Evolutionary conservation across 2,888 invertebrate genomes (phyloP).

Genomic region (Drosophila nr. medialis): DNA sequence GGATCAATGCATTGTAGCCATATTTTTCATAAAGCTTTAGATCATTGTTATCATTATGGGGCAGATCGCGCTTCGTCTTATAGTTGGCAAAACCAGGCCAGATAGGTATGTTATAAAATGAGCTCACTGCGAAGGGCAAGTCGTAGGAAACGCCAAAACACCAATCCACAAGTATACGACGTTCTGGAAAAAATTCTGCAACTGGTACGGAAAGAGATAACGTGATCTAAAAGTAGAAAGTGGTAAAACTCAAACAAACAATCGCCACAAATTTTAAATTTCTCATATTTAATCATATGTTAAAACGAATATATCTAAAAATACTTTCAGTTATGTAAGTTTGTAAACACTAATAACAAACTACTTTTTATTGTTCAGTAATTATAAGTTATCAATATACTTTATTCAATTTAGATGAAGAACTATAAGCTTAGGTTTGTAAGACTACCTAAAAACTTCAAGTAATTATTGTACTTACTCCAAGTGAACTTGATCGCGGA

Average conservation of each 20-base stretch:
- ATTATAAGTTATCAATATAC: background rate
- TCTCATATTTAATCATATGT: background rate
- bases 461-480: slow-evolving; percentile 48
- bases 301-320: background rate
- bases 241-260: background rate
- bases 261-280: background rate
- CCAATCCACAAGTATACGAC: slow-evolving; percentile 82
- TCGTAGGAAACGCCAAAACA: slow-evolving; percentile 84
- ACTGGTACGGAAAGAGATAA: slow-evolving; percentile 82
- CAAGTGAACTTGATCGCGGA: slow-evolving; percentile 62
- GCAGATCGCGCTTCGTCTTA: slow-evolving; percentile 44
- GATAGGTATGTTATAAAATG: slow-evolving; percentile 82
- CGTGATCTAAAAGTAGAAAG: slow-evolving; percentile 67
- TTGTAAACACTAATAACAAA: background rate
- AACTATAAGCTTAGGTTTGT: background rate
- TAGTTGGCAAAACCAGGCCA: slow-evolving; percentile 81
- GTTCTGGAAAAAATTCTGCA: slow-evolving; percentile 76
- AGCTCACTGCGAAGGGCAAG: slow-evolving; percentile 72
- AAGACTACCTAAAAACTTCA: background rate
- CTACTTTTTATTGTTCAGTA: background rate
- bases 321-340: background rate
- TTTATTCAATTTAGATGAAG: background rate
- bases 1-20: slow-evolving; percentile 37
- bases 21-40: slow-evolving; percentile 58
- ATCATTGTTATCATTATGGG: slow-evolving; percentile 18